phyloP scores from a whole-genome alignment of 2,113 vertebrate genomes.

The Zosterops lateralis region DNA sequence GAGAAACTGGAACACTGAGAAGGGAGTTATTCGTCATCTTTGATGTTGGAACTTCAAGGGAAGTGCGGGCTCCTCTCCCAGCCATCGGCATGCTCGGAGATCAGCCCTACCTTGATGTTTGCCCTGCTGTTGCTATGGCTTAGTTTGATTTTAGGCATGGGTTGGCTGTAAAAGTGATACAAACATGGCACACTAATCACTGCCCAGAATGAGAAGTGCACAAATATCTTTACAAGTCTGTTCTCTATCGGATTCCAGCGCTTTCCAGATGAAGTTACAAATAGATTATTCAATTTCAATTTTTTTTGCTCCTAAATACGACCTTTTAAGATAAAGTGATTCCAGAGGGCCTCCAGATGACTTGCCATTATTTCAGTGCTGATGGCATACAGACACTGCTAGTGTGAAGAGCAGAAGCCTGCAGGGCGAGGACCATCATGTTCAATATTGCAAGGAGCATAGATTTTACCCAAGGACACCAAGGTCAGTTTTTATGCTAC shows the following conservation, averaged over 20 bases:
- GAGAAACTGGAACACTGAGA: background rate
- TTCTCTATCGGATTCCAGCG: background rate
- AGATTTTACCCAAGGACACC: conserved; percentile 8
- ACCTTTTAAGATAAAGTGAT: conserved; percentile 42
- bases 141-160: background rate
- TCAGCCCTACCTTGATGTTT: conserved; percentile 41
- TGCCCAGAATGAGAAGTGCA: background rate
- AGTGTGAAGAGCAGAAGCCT: conserved; percentile 12
- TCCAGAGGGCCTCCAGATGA: conserved; percentile 51
- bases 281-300: background rate
- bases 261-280: conserved; percentile 49
- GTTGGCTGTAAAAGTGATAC: conserved; percentile 1
- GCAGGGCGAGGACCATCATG: background rate
- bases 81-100: background rate
- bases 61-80: background rate
- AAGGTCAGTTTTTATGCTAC: background rate
- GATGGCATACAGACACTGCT: background rate
- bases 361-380: background rate
- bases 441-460: background rate
- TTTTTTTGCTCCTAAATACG: background rate
- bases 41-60: conserved; percentile 7
- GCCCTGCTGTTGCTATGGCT: background rate
- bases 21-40: conserved; percentile 31
- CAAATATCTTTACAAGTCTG: background rate
- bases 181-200: background rate